These are phyloP conservation scores for Vulpes ferrilata DNA, from an alignment of 2,113 vertebrate species.

Conservation along the genomic window DNA sequence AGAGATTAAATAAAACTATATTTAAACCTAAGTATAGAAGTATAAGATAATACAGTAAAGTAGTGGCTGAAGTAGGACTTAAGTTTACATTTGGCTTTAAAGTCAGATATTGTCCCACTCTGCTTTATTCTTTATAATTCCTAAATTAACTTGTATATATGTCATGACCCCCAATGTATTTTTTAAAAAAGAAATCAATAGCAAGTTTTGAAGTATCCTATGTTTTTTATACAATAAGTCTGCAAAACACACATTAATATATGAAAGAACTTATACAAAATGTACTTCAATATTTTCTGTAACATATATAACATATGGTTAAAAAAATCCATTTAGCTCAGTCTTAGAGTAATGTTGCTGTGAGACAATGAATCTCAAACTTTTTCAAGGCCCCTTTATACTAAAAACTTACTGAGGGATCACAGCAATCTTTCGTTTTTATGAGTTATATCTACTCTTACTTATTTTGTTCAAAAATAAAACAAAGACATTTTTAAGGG, in stretches of 20 bases:
- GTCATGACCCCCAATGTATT: neutral
- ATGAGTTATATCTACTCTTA: neutral
- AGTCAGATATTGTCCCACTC: neutral
- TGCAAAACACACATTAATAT: neutral
- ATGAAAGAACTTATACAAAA: neutral
- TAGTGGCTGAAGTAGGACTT: neutral
- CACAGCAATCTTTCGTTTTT: neutral
- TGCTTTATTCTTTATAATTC: neutral
- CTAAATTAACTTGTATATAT: neutral
- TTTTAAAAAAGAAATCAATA: constrained; percentile 16
- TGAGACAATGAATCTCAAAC: neutral
- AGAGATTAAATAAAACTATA: constrained; percentile 17
- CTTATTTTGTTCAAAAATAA: neutral
- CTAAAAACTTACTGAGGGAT: neutral
- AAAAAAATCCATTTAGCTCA: neutral
- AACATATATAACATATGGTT: neutral
- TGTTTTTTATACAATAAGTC: neutral
- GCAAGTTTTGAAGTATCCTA: neutral
- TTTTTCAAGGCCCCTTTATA: neutral
- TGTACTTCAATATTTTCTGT: neutral
- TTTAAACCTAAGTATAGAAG: neutral
- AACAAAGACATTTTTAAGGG: neutral
- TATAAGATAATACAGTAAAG: neutral
- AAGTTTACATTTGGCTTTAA: constrained; percentile 36
- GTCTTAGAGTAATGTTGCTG: neutral